These are phyloP conservation scores for Prionace glauca DNA, from an alignment of 2,797 vertebrate species.

Conservation along the genomic window DNA sequence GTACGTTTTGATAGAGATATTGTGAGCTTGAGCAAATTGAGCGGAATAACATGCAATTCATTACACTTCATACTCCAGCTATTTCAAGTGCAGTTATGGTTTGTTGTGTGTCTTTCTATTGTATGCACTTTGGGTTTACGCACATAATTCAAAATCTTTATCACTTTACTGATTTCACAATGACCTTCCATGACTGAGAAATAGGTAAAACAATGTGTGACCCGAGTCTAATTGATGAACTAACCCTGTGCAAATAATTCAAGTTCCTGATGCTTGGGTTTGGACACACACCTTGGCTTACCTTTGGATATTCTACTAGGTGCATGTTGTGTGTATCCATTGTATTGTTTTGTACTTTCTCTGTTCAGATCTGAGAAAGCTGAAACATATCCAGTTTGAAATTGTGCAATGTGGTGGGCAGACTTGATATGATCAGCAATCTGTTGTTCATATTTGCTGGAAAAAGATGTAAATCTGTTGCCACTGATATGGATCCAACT, in stretches of 20 bases:
- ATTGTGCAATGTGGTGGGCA: no score
- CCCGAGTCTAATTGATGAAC: background rate
- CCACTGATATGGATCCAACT: background rate
- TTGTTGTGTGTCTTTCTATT: background rate
- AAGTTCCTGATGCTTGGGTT: background rate
- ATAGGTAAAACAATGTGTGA: background rate
- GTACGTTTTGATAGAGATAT: background rate
- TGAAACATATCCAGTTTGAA: background rate
- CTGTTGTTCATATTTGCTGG: background rate
- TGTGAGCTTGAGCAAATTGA: background rate
- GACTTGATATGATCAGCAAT: background rate
- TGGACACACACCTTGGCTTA: background rate
- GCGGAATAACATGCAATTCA: background rate
- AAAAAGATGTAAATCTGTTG: background rate
- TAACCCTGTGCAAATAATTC: background rate
- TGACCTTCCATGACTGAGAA: background rate
- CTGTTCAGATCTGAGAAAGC: background rate
- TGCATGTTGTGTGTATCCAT: no score
- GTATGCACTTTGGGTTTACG: background rate
- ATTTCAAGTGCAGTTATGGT: background rate
- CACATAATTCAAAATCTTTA: background rate
- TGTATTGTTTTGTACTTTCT: background rate
- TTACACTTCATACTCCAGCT: background rate
- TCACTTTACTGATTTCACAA: background rate
- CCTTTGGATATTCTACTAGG: background rate